phyloP scores from a whole-genome alignment of 1,140 invertebrate species.

The Ruditapes philippinarum region DNA sequence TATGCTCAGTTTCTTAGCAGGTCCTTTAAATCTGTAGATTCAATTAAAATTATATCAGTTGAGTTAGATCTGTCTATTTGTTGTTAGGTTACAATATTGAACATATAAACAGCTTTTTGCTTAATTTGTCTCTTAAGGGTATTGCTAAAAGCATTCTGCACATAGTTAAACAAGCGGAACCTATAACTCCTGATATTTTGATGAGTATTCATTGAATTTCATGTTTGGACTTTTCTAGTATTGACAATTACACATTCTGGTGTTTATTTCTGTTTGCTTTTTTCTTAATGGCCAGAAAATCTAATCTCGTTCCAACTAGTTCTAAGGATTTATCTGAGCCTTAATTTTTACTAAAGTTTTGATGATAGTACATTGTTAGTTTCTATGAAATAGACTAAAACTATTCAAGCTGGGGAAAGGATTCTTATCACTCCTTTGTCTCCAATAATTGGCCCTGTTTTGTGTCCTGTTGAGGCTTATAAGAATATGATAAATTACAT shows the following conservation, averaged over 20 bases:
- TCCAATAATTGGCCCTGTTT: too few relatives aligned
- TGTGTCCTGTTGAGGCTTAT: too few relatives aligned
- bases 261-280: slow-evolving; percentile 55
- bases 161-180: background rate
- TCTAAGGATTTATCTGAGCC: too few relatives aligned
- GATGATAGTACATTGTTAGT: too few relatives aligned
- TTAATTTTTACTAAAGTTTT: too few relatives aligned
- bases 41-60: slow-evolving; percentile 33
- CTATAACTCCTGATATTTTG: slow-evolving; percentile 26
- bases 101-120: slow-evolving; percentile 1
- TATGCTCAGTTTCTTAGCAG: slow-evolving; percentile 19
- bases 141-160: background rate
- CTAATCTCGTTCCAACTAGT: slow-evolving; percentile 6
- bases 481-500: too few relatives aligned
- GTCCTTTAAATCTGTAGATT: background rate
- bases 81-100: background rate
- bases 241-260: background rate
- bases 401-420: too few relatives aligned
- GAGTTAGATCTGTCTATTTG: background rate
- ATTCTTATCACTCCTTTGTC: too few relatives aligned
- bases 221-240: background rate
- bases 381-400: too few relatives aligned
- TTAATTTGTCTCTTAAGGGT: slow-evolving; percentile 19
- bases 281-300: slow-evolving; percentile 30
- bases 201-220: background rate